phyloP scores from a whole-genome alignment of 2,888 invertebrate species.

The Epistrophella euchroma region DNA sequence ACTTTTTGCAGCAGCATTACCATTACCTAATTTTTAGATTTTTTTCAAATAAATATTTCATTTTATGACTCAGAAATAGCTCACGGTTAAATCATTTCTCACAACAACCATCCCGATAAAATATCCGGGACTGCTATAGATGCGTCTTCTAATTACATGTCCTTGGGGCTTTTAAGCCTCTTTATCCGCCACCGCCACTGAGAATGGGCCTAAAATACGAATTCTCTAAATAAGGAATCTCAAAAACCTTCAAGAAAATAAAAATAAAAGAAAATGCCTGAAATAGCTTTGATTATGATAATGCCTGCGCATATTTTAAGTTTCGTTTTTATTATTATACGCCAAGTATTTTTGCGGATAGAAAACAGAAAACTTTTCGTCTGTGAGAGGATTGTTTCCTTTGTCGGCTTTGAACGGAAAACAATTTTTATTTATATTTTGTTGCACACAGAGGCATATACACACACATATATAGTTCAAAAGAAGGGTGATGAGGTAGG shows the following conservation, averaged over 20 bases:
- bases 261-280: slow-evolving; percentile 20
- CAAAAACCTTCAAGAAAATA: slow-evolving; percentile 21
- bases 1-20: too few relatives aligned
- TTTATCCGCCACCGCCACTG: neutral
- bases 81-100: neutral
- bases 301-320: slow-evolving; percentile 67
- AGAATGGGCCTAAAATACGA: neutral
- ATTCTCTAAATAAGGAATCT: slow-evolving; percentile 33
- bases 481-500: neutral
- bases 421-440: slow-evolving; percentile 62
- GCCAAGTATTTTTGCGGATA: slow-evolving; percentile 1
- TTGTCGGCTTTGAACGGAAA: slow-evolving; percentile 58
- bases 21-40: too few relatives aligned
- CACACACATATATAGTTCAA: neutral
- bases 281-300: slow-evolving; percentile 74
- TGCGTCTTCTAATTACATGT: neutral
- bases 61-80: neutral
- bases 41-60: too few relatives aligned
- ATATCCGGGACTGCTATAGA: neutral
- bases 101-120: neutral
- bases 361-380: slow-evolving; percentile 27
- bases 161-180: neutral
- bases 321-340: slow-evolving; percentile 37
- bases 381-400: slow-evolving; percentile 38
- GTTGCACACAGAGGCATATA: neutral